Evolutionary conservation across 2,113 vertebrate genomes (phyloP).

Genomic region (Condylura cristata): DNA sequence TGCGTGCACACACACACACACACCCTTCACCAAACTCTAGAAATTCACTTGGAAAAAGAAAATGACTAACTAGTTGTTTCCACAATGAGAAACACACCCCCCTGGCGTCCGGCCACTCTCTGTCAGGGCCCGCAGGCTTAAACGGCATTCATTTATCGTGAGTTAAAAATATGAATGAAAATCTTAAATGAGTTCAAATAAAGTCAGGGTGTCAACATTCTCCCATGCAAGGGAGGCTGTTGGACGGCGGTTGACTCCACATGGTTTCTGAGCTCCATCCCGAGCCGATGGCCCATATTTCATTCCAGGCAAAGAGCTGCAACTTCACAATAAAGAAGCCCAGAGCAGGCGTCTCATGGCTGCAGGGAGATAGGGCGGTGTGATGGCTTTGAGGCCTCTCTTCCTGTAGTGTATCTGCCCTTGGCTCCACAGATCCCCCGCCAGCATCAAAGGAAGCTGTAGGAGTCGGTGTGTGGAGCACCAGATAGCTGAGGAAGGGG

Average conservation of each 20-base stretch:
- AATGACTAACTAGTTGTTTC: conserved; percentile 15
- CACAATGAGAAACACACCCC: conserved; percentile 33
- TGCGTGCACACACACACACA: no score
- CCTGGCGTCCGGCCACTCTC: background rate
- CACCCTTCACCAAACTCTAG: background rate
- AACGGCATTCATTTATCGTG: background rate
- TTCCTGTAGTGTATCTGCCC: conserved; percentile 60
- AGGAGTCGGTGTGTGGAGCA: conserved; percentile 49
- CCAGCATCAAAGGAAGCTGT: conserved; percentile 66
- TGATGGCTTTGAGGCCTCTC: background rate
- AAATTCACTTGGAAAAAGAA: conserved; percentile 43
- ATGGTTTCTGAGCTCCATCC: background rate
- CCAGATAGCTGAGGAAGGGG: conserved; percentile 57
- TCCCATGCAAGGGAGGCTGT: background rate
- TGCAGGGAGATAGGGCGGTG: background rate
- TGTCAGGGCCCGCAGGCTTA: background rate
- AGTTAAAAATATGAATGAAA: conserved; percentile 48
- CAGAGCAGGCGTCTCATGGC: background rate
- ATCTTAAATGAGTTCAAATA: background rate
- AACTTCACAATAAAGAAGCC: background rate
- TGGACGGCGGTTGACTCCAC: background rate
- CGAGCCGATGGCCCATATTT: background rate
- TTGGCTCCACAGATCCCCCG: background rate
- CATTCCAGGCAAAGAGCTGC: background rate
- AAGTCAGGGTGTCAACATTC: background rate